phyloP scores from a whole-genome alignment of 2,113 vertebrate genomes.

The Archocentrus centrarchus region DNA sequence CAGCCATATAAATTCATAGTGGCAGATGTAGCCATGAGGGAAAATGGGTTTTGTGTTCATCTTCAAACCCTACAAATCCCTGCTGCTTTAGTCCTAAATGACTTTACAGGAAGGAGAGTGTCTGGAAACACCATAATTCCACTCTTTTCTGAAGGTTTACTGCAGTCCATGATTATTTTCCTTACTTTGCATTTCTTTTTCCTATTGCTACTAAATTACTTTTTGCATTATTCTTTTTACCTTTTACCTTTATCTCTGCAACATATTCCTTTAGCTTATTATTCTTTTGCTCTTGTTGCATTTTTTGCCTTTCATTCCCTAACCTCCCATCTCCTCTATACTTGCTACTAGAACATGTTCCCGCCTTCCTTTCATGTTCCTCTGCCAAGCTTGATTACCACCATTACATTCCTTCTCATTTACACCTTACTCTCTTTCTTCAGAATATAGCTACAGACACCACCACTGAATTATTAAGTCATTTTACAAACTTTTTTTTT shows the following conservation, averaged over 20 bases:
- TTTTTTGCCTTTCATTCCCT: conserved; percentile 20
- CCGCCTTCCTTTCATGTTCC: conserved; percentile 27
- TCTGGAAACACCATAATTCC: conserved; percentile 52
- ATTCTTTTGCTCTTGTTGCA: background rate
- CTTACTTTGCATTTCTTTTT: conserved; percentile 14
- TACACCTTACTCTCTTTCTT: conserved; percentile 22
- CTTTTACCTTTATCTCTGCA: conserved; percentile 7
- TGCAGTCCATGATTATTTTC: conserved; percentile 37
- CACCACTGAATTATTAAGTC: conserved; percentile 39
- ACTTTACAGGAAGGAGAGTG: conserved; percentile 58
- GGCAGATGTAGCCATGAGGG: conserved; percentile 71
- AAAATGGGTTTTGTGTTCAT: conserved; percentile 75
- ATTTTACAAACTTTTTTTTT: background rate
- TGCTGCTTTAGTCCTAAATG: conserved; percentile 63
- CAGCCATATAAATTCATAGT: conserved; percentile 65
- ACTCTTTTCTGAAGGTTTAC: conserved; percentile 38
- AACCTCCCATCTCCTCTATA: background rate
- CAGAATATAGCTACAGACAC: conserved; percentile 25
- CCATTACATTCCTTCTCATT: conserved; percentile 26
- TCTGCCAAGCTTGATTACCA: conserved; percentile 12
- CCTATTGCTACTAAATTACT: conserved; percentile 6
- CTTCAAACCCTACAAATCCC: conserved; percentile 73
- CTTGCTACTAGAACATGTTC: conserved; percentile 15
- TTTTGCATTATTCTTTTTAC: background rate
- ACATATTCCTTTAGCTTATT: background rate